Percentiles rank a stretch among this genome's conserved stretches.
Conservation (phyloP, 2,797 vertebrate genomes). For the Scomberomorus guttatus region DNA sequence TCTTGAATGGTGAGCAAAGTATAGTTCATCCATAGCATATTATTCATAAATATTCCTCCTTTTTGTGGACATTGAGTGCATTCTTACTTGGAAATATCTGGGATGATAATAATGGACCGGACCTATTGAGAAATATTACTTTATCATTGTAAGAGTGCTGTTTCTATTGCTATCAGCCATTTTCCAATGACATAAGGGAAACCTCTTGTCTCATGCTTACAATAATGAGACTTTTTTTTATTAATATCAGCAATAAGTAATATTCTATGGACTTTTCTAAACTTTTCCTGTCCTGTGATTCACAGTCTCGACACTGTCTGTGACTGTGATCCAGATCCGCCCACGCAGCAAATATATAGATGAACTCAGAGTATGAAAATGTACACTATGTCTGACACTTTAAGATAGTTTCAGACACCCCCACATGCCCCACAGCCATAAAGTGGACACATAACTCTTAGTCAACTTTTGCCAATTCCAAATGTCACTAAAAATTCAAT, state of each 20-base stretch:
- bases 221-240: neutral
- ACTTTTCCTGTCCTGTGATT: slow-evolving; percentile 56
- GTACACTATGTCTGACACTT: slow-evolving; percentile 51
- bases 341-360: slow-evolving; percentile 60
- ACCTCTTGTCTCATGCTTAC: slow-evolving; percentile 24
- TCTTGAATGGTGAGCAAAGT: neutral
- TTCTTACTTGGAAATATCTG: neutral
- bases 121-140: neutral
- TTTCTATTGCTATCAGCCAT: slow-evolving; percentile 11
- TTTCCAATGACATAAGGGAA: slow-evolving; percentile 26
- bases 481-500: slow-evolving; percentile 11
- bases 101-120: neutral
- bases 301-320: slow-evolving; percentile 52
- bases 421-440: slow-evolving; percentile 54
- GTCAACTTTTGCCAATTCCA: slow-evolving; percentile 30
- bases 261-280: slow-evolving; percentile 40
- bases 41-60: too few species aligned
- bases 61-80: too few species aligned
- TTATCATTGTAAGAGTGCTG: neutral
- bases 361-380: slow-evolving; percentile 53
- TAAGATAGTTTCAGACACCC: slow-evolving; percentile 62
- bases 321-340: slow-evolving; percentile 41
- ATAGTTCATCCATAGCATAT: neutral
- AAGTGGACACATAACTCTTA: slow-evolving; percentile 42
- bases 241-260: neutral